Percentiles rank a stretch among this genome's conserved stretches.
Evolutionary conservation across 2,113 vertebrate species (phyloP).

Genomic region (Irena cyanogastra): DNA sequence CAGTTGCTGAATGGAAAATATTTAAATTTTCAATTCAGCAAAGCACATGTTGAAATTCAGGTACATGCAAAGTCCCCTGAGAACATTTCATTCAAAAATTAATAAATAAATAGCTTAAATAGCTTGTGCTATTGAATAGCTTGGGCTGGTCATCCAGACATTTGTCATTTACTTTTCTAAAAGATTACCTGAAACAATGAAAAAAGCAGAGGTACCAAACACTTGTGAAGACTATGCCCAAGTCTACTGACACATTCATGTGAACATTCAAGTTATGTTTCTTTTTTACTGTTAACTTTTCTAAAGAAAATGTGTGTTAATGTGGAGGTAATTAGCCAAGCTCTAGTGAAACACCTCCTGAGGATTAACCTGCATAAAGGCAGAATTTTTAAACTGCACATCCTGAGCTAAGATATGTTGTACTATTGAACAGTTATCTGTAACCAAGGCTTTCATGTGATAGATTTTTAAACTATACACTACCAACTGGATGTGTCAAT

Average conservation of each 20-base stretch:
- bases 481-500: background rate
- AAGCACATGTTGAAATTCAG: background rate
- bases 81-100: background rate
- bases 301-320: background rate
- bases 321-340: background rate
- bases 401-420: background rate
- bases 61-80: background rate
- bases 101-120: no score
- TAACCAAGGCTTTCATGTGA: background rate
- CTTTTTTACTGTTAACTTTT: background rate
- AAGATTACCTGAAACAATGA: background rate
- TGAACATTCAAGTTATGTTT: background rate
- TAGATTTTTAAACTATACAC: background rate
- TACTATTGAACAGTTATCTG: background rate
- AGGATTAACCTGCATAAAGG: background rate
- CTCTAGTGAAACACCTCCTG: background rate
- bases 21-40: background rate
- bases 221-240: background rate
- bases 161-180: background rate
- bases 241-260: background rate
- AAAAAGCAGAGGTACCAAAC: background rate
- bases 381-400: background rate
- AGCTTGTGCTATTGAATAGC: no score
- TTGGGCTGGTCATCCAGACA: background rate
- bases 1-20: background rate